Base-by-base conservation (phyloP, 1,140 invertebrate genomes). In the Ceratosolen solmsi region DNA sequence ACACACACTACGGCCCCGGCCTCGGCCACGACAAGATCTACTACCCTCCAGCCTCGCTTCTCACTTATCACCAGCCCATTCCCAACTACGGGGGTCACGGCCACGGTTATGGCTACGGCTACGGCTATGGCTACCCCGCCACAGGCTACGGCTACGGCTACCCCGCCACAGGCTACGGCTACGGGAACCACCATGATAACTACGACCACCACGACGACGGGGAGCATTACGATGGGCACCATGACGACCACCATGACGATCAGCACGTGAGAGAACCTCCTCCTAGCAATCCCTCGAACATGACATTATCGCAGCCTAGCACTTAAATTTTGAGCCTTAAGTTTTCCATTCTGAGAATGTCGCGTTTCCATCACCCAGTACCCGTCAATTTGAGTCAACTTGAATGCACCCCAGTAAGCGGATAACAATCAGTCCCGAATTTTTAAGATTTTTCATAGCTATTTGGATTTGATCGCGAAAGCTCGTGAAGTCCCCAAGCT, bases 61-160 rank as follows among this genome's bases (percentile, higher is more conserved):
- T 84, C 22, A 33, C 3, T 4, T 74, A 79, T 11, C 79, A 74
- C 0, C 70, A 80, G 11, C 71, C 54, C 0, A 36, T 38, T 27
- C 54, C 33, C 13, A 17, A 33, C 4, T 79, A 79, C 36, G 74
- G 30, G 30, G 76, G 82, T 9, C 49, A 49, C 77, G 71, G 71
- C 0, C 84, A 87, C n/a, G 84, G 78, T 17, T 86, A 88, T 70
- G 86, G 78, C 51, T 33, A 75, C 22, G 38, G 27, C 83, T 85
- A 87, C 65, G 87, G 82, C 63, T 71, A 84, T 54, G 71, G 68
- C 11, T 63, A 49, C 15, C 58, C 17, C 36, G 41, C 36, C n/a
- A 68, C 38, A 13, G 60, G 25, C 3, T 25, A 68, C 60, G 25
- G 33, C n/a, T 30, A 41, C 75, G 75, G 63, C n/a, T 30, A 27